Percentiles rank a stretch among this genome's conserved stretches.
phyloP scores from a whole-genome alignment of 1,140 invertebrate species.

The Drosophila teissieri region DNA sequence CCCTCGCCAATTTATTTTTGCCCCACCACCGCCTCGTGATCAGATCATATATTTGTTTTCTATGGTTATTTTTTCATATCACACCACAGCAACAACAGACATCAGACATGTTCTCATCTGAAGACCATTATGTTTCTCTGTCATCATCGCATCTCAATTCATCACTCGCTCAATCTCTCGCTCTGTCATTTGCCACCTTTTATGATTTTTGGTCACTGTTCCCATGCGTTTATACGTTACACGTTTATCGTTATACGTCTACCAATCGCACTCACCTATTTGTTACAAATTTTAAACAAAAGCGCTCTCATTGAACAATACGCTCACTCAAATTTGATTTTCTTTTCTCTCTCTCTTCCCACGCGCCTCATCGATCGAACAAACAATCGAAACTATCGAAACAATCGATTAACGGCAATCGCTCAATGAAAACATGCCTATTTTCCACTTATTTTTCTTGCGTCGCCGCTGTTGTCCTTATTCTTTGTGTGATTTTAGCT shows the following conservation, averaged over 20 bases:
- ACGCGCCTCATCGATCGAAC: constrained; percentile 75
- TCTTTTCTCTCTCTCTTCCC: constrained; percentile 77
- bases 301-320: constrained; percentile 53
- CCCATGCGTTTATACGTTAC: constrained; percentile 64
- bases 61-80: constrained; percentile 35
- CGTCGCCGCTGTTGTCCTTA: constrained; percentile 46
- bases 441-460: constrained; percentile 52
- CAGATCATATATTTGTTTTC: constrained; percentile 29
- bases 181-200: constrained; percentile 52
- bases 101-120: constrained; percentile 45
- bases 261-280: constrained; percentile 42
- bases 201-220: constrained; percentile 70
- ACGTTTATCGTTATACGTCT: constrained; percentile 62
- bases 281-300: constrained; percentile 43
- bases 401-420: constrained; percentile 25
- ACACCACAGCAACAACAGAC: constrained; percentile 44
- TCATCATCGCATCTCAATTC: constrained; percentile 34
- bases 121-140: constrained; percentile 45
- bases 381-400: constrained; percentile 47
- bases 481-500: constrained; percentile 89
- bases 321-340: constrained; percentile 78
- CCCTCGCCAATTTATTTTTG: constrained; percentile 22
- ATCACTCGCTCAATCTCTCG: constrained; percentile 30
- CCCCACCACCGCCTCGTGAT: constrained; percentile 11
- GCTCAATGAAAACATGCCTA: constrained; percentile 48